Conservation (phyloP, 2,797 vertebrate genomes). For the Vipera latastei region DNA sequence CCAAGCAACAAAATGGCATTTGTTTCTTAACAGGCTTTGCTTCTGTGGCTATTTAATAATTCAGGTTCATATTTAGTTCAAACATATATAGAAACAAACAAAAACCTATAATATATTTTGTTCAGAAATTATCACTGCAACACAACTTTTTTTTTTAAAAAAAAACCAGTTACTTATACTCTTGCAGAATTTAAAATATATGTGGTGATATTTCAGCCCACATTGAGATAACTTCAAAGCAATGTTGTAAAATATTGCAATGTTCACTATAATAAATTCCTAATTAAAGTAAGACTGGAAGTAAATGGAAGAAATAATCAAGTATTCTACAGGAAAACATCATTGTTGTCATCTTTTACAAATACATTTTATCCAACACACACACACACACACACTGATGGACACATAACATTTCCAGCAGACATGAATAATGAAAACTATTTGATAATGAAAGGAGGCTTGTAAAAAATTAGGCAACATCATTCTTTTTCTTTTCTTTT, state of each 20-base stretch:
- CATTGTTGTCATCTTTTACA: constrained; percentile 47
- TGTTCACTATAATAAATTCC: constrained; percentile 36
- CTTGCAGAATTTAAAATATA: constrained; percentile 21
- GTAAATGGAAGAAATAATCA: constrained; percentile 48
- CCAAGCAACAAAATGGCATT: neutral
- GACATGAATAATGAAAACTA: constrained; percentile 45
- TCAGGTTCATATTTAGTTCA: constrained; percentile 8
- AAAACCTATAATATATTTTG: constrained; percentile 7
- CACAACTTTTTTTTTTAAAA: neutral
- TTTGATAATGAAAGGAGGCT: constrained; percentile 49
- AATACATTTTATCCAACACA: constrained; percentile 54
- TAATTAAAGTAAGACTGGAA: constrained; percentile 51
- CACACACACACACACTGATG: neutral
- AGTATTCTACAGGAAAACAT: constrained; percentile 52
- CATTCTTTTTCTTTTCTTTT: constrained; percentile 11
- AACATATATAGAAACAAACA: neutral
- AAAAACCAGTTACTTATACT: neutral
- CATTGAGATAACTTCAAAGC: constrained; percentile 27
- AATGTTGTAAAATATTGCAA: constrained; percentile 23
- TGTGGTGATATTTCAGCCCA: constrained; percentile 21
- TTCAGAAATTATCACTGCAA: constrained; percentile 23
- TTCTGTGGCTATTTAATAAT: neutral
- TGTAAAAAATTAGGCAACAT: constrained; percentile 35
- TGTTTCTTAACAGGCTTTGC: neutral
- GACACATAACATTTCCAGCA: constrained; percentile 51